A percentile compares a stretch with the other conserved stretches of the same genome.
These are phyloP conservation scores for Pharmacophagus antenor DNA, from an alignment of 2,888 invertebrate species.

Conservation along the genomic window DNA sequence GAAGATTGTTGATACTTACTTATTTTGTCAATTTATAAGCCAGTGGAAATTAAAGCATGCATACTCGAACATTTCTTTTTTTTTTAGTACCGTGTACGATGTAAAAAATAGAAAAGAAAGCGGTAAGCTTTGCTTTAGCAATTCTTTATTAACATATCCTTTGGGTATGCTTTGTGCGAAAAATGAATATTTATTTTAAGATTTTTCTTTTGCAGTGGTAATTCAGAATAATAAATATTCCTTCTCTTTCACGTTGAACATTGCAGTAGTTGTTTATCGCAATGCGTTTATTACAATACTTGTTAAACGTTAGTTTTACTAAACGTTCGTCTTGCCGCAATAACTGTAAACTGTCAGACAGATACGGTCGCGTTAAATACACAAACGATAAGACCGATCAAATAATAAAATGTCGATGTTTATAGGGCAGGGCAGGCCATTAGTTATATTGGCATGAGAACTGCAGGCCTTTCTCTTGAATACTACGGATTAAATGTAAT, in stretches of 20 bases:
- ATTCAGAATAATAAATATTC: neutral
- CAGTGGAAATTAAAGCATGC: neutral
- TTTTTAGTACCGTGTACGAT: constrained; percentile 4
- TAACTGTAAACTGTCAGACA: constrained; percentile 9
- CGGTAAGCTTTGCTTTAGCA: constrained; percentile 1
- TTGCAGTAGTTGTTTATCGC: constrained; percentile 8
- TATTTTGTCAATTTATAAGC: neutral
- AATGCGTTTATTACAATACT: neutral
- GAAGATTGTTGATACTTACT: neutral
- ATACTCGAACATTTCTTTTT: constrained; percentile 4
- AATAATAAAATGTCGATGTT: constrained; percentile 20
- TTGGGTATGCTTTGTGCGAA: constrained; percentile 15
- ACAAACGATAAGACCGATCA: constrained; percentile 5
- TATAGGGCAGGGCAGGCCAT: constrained; percentile 20
- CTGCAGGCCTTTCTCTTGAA: constrained; percentile 24
- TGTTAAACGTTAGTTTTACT: constrained; percentile 4
- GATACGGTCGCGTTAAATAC: constrained; percentile 18
- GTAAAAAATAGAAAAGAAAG: constrained; percentile 5
- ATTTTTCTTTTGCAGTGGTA: constrained; percentile 5
- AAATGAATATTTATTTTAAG: constrained; percentile 10
- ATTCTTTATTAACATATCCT: constrained; percentile 23
- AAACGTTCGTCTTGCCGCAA: constrained; percentile 7
- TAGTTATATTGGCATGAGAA: constrained; percentile 18
- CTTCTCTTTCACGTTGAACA: neutral
- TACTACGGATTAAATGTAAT: constrained; percentile 14